A percentile compares a stretch with the other conserved stretches of the same genome.
These are phyloP conservation scores for Agrilus mali DNA, from an alignment of 2,888 invertebrate species.

Conservation along the genomic window DNA sequence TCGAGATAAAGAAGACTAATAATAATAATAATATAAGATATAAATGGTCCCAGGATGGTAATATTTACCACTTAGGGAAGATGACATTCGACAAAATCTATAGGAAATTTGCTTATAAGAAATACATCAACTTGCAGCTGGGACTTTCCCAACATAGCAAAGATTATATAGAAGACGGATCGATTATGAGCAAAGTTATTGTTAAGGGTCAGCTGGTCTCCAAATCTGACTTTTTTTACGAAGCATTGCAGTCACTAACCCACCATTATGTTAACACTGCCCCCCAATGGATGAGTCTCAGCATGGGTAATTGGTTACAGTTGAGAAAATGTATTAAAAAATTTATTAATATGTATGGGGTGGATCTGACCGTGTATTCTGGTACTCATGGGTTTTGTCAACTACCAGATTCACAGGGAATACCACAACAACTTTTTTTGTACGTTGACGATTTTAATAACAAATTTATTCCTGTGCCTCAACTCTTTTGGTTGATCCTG, in stretches of 20 bases:
- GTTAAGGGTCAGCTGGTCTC: conserved; percentile 50
- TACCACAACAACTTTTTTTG: conserved; percentile 21
- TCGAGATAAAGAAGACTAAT: too few species aligned
- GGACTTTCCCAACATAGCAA: too few species aligned
- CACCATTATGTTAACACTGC: conserved; percentile 53
- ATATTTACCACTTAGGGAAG: too few species aligned
- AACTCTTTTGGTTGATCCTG: conserved; percentile 44
- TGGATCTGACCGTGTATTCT: conserved; percentile 39
- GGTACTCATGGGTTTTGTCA: conserved; percentile 46
- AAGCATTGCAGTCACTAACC: conserved; percentile 42
- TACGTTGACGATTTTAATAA: conserved; percentile 17
- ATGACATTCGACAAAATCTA: too few species aligned
- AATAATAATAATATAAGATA: too few species aligned
- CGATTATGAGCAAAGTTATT: conserved; percentile 20
- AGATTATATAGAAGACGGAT: too few species aligned
- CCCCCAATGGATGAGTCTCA: conserved; percentile 55
- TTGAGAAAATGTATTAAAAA: conserved; percentile 37
- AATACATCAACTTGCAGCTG: too few species aligned
- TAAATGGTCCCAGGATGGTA: too few species aligned
- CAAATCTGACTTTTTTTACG: conserved; percentile 49
- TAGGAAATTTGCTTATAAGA: too few species aligned
- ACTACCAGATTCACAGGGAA: conserved; percentile 34
- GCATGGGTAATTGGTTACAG: conserved; percentile 43
- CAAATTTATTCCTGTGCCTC: conserved; percentile 39
- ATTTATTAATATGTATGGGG: conserved; percentile 29